Evolutionary conservation across 2,113 vertebrate genomes (phyloP), one percentile per base, ranked within the genome.

Genomic region (Misgurnus mizolepis): DNA sequence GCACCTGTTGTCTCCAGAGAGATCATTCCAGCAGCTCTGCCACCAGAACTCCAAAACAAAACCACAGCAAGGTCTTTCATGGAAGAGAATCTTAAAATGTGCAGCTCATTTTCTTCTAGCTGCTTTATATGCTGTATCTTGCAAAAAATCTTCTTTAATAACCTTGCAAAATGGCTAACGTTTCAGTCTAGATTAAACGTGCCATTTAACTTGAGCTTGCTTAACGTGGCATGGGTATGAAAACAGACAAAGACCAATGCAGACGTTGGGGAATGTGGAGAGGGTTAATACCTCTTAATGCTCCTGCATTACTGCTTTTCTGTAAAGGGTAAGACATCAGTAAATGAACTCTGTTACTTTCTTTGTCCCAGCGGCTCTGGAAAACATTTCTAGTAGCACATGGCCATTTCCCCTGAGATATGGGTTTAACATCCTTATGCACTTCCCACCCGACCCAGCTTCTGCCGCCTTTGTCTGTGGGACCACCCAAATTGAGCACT

Each of bases 401-500:
- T 34, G 49, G 55, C 81, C 64, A 84, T 67, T 88, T 89, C 90
- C 90, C 50, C 74, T 62, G 89, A 92, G 90, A 90, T 78, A 18
- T 75, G 67, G 80, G 22, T 80, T 82, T 76, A 76, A 76, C 79
- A 65, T 80, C 53, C 82, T 76, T 67, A 64, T 66, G 70, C 84
- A 58, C 83, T 72, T 71, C 61, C 79, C 67, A 58, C 79, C 67
- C 78, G 74, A 72, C 78, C 80, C 88, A 87, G 88, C 89, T 82
- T 90, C 78, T 83, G 85, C 70, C 74, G 83, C 66, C 83, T 87
- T 81, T 80, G 77, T 87, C 76, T 82, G 67, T 22, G 1, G 84
- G 92, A 92, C 92, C 92, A 92, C 92, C 92, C 92, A 91, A 85
- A 86, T 80, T 58, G 80, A 83, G 62, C 61, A 65, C 72, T 62